A percentile compares a stretch with the other conserved stretches of the same genome.
phyloP scores from a whole-genome alignment of 2,888 invertebrate species.

The Macaria liturata region DNA sequence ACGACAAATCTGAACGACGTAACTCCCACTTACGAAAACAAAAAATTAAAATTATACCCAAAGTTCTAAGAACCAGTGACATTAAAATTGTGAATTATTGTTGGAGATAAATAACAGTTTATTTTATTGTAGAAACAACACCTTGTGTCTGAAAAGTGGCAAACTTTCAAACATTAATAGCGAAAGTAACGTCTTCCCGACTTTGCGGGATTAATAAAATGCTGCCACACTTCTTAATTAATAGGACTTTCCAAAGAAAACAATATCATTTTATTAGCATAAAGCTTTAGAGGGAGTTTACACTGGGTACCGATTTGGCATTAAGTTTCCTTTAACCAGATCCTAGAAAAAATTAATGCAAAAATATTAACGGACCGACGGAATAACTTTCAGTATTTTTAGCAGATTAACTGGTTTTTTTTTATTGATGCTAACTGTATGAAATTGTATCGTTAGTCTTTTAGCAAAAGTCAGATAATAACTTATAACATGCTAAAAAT shows the following conservation, averaged over 20 bases:
- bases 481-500: no score
- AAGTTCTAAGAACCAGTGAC: constrained; percentile 46
- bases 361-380: no score
- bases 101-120: constrained; percentile 70
- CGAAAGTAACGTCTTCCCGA: constrained; percentile 60
- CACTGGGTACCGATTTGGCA: constrained; percentile 26
- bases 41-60: constrained; percentile 53
- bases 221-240: constrained; percentile 80
- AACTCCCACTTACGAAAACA: constrained; percentile 51
- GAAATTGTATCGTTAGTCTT: no score
- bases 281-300: constrained; percentile 47
- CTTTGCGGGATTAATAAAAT: constrained; percentile 78
- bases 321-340: no score
- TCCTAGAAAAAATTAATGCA: no score
- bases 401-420: no score
- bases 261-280: constrained; percentile 82
- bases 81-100: constrained; percentile 72
- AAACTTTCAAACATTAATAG: constrained; percentile 77
- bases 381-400: no score
- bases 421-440: no score
- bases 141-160: constrained; percentile 69
- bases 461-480: no score
- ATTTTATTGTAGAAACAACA: constrained; percentile 68
- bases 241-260: constrained; percentile 82
- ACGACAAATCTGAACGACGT: constrained; percentile 32